Evolutionary conservation across 2,113 vertebrate genomes (phyloP).

Genomic region (Amphiprion ocellaris): DNA sequence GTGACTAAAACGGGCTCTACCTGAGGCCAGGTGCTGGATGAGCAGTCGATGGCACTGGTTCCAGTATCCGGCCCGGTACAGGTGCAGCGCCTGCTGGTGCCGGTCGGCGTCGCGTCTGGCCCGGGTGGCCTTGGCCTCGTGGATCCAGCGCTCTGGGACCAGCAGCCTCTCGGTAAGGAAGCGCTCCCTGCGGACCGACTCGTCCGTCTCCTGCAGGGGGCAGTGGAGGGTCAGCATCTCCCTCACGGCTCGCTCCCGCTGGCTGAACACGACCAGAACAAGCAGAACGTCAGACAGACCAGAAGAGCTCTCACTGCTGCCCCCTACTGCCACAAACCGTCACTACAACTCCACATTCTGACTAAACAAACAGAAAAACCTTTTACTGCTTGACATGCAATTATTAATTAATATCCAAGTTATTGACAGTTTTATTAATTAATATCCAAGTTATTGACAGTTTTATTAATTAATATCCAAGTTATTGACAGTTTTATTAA

Average conservation of each 20-base stretch:
- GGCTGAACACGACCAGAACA: slow-evolving; percentile 53
- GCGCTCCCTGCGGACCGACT: slow-evolving; percentile 86
- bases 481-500: too few species aligned
- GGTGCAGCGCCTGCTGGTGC: slow-evolving; percentile 90
- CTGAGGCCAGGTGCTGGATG: slow-evolving; percentile 92
- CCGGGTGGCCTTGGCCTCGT: slow-evolving; percentile 91
- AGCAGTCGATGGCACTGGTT: slow-evolving; percentile 94
- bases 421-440: too few species aligned
- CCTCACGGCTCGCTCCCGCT: slow-evolving; percentile 89
- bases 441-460: too few species aligned
- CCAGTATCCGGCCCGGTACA: slow-evolving; percentile 92
- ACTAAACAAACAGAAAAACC: too few species aligned
- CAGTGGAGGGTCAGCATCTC: slow-evolving; percentile 91
- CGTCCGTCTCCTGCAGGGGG: slow-evolving; percentile 83
- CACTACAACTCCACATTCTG: too few species aligned
- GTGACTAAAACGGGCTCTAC: slow-evolving; percentile 65
- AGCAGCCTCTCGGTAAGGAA: slow-evolving; percentile 90
- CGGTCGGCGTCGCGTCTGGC: slow-evolving; percentile 85
- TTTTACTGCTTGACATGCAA: too few species aligned
- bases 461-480: too few species aligned
- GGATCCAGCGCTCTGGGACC: slow-evolving; percentile 91
- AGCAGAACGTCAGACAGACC: too few species aligned
- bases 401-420: too few species aligned
- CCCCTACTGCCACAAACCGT: too few species aligned
- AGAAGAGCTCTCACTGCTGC: too few species aligned